Base-by-base conservation (phyloP, 2,888 invertebrate genomes). In the Suillia variegata region DNA sequence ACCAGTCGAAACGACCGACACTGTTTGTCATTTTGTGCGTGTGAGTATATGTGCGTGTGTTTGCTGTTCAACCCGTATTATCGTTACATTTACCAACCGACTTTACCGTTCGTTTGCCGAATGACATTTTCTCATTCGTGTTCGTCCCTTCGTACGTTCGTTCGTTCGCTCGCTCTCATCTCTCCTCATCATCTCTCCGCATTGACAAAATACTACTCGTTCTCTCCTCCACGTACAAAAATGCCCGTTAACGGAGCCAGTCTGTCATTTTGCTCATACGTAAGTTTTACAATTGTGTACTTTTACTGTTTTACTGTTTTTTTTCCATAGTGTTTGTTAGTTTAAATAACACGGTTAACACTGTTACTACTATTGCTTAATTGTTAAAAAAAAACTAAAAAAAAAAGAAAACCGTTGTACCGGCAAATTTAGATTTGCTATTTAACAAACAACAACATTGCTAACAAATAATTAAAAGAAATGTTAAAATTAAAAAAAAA, bases 261-360 rank as follows among this genome's bases (percentile, higher is more conserved):
- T 55, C 61, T 33, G 52, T 58, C 61, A 51, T 52, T 58, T 55
- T 52, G 22, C 13, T 53, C 38, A 54, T 53, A 55, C 55, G 61
- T 62, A 62, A 62, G 58, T 62, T 58, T 48, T 38, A 26, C 26
- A 26, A 26, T 26, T n/a, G 48, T n/a, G n/a, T n/a, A n/a, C n/a
- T n/a, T n/a, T n/a, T 26, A 26, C 26, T 26, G 5, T 26, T 5
- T 26, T 26, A 26, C 5, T 10, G 26, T n/a, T n/a, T n/a, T n/a
- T n/a, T n/a, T n/a, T n/a, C n/a, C n/a, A n/a, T n/a, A n/a, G n/a
- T 26, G 10, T 26, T 26, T 26, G 26, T 10, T 6, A 26, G 26
- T 6, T 26, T 26, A 26, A 26, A 26, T 26, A 6, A 26, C 26
- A 26, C 10, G 5, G 26, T 6, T 20, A 5, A 13, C 4, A 42